Conservation (phyloP, 2,113 vertebrate species). For the Pollachius pollachius region DNA sequence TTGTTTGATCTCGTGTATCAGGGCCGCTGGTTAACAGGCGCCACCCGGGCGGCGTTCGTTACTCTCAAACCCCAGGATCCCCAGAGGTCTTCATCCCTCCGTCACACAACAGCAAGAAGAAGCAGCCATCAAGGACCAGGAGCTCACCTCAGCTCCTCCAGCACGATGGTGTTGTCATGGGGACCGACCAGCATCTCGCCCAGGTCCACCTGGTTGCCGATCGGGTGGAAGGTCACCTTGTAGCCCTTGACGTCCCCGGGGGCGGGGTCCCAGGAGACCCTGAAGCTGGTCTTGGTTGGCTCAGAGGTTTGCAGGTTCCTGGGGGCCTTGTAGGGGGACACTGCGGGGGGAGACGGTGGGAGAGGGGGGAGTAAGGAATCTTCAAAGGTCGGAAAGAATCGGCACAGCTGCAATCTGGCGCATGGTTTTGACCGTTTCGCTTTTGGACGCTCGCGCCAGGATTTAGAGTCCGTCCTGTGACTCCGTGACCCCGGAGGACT, state of each 20-base stretch:
- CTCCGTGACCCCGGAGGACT: too few relatives aligned
- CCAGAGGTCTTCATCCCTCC: background rate
- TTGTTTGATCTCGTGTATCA: too few relatives aligned
- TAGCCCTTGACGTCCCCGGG: slow-evolving; percentile 89
- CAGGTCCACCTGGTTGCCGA: slow-evolving; percentile 74
- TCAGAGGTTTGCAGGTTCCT: slow-evolving; percentile 94
- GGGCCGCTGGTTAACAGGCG: too few relatives aligned
- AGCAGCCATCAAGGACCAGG: background rate
- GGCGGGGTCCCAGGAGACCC: slow-evolving; percentile 91
- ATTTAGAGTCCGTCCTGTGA: too few relatives aligned
- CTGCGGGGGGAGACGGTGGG: slow-evolving; percentile 64
- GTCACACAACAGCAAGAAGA: background rate
- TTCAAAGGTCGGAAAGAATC: too few relatives aligned
- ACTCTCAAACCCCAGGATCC: background rate
- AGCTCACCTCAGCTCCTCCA: slow-evolving; percentile 91
- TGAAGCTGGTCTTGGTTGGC: slow-evolving; percentile 88
- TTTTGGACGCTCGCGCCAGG: too few relatives aligned
- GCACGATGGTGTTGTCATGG: slow-evolving; percentile 91
- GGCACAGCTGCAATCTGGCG: background rate
- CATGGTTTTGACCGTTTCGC: too few relatives aligned
- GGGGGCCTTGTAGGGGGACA: slow-evolving; percentile 88
- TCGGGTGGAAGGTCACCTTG: slow-evolving; percentile 90
- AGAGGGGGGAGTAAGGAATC: too few relatives aligned
- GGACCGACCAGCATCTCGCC: slow-evolving; percentile 88
- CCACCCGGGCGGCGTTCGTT: too few relatives aligned